Evolutionary conservation across 2,888 invertebrate genomes (phyloP).

Genomic region (Reticulitermes lucifugus): DNA sequence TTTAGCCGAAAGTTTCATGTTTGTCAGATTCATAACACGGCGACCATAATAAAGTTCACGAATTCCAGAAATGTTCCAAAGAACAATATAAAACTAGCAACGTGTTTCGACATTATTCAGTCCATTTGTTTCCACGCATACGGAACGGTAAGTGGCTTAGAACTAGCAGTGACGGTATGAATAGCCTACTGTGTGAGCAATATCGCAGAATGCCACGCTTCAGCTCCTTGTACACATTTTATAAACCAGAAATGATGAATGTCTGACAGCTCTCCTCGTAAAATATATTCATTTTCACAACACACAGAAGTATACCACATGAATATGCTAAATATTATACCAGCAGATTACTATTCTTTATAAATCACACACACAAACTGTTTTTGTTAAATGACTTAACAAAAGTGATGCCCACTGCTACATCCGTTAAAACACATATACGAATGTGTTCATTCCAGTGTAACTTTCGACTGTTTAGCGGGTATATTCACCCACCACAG

Average conservation of each 20-base stretch:
- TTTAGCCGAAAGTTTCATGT: constrained; percentile 12
- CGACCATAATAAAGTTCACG: constrained; percentile 36
- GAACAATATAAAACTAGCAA: background rate
- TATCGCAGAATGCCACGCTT: background rate
- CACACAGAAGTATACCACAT: constrained; percentile 16
- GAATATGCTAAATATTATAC: constrained; percentile 33
- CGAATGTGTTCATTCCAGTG: constrained; percentile 15
- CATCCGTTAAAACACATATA: background rate
- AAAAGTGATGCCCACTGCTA: constrained; percentile 15
- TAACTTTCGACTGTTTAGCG: constrained; percentile 7
- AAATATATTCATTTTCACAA: background rate
- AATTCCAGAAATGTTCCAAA: background rate
- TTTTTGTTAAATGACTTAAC: constrained; percentile 38
- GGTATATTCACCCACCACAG: background rate
- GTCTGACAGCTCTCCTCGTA: background rate
- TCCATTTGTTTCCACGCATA: background rate
- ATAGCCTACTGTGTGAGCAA: background rate
- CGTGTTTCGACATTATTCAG: background rate
- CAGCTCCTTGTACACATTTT: constrained; percentile 14
- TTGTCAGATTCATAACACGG: constrained; percentile 33
- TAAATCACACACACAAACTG: constrained; percentile 29
- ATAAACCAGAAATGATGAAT: constrained; percentile 19
- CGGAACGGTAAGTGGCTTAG: background rate
- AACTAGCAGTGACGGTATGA: background rate
- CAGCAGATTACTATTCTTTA: constrained; percentile 1